phyloP scores from a whole-genome alignment of 2,797 vertebrate genomes.

The Neosalanx taihuensis region DNA sequence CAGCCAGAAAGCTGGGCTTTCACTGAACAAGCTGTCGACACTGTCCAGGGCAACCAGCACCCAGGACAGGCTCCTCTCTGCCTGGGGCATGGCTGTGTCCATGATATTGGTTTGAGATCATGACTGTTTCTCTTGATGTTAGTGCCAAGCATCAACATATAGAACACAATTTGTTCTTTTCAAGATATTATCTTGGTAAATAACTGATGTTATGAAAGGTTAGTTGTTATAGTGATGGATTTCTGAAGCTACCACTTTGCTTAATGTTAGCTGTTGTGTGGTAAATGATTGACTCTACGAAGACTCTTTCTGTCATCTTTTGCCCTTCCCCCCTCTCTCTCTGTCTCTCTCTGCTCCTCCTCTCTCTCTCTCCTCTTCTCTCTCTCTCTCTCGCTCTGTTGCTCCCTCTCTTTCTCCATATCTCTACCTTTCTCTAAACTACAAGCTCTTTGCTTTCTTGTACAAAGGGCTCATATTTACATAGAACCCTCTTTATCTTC shows the following conservation, averaged over 20 bases:
- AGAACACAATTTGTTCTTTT: neutral
- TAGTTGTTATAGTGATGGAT: conserved; percentile 1
- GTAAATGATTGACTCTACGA: neutral
- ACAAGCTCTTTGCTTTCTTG: conserved; percentile 35
- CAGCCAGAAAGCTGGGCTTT: conserved; percentile 58
- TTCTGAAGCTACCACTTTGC: neutral
- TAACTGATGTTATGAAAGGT: neutral
- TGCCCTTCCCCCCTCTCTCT: conserved; percentile 5
- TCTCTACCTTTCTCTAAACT: conserved; percentile 5
- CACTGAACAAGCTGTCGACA: conserved; percentile 56
- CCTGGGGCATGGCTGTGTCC: neutral
- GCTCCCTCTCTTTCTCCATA: no score
- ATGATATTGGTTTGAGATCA: neutral
- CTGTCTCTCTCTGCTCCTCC: neutral
- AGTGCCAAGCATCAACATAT: neutral
- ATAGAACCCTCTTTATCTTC: conserved; percentile 65
- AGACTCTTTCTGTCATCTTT: neutral
- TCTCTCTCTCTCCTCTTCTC: neutral
- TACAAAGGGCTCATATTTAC: conserved; percentile 64
- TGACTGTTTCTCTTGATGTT: neutral
- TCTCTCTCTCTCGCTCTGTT: no score
- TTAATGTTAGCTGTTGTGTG: neutral
- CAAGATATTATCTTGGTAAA: neutral
- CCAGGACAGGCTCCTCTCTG: conserved; percentile 16
- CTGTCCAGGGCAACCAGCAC: conserved; percentile 28